These are phyloP conservation scores for Drosophila navojoa DNA, from an alignment of 1,140 invertebrate genomes.

Conservation along the genomic window DNA sequence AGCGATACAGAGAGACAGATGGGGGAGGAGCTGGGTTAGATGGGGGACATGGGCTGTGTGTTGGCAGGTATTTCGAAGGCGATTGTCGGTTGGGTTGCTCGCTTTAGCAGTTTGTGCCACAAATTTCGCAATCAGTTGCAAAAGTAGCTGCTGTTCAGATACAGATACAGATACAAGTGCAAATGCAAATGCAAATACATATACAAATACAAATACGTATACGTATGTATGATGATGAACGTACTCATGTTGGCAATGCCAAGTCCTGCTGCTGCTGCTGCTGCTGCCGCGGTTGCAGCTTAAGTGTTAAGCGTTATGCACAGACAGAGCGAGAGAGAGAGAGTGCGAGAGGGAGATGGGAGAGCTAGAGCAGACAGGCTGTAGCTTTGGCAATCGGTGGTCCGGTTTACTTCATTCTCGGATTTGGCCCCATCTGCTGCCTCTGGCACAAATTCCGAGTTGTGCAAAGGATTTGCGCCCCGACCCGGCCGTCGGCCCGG, in stretches of 20 bases:
- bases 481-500: constrained; percentile 20
- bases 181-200: constrained; percentile 3
- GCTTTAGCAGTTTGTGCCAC: constrained; percentile 17
- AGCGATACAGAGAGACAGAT: constrained; percentile 30
- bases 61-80: background rate
- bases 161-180: constrained; percentile 5
- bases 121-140: constrained; percentile 62
- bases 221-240: constrained; percentile 26
- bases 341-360: constrained; percentile 5
- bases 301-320: constrained; percentile 83
- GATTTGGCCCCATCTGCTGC: constrained; percentile 49
- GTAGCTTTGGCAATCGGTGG: constrained; percentile 25
- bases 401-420: constrained; percentile 25
- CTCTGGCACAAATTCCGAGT: constrained; percentile 63
- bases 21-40: background rate
- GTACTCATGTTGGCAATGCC: constrained; percentile 2
- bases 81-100: background rate
- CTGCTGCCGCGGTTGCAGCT: constrained; percentile 60
- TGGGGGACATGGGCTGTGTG: background rate
- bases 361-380: background rate
- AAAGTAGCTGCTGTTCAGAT: constrained; percentile 40
- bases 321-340: constrained; percentile 33
- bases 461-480: constrained; percentile 60
- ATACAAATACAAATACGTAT: constrained; percentile 16
- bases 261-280: constrained; percentile 8